Percentiles rank a stretch among this genome's conserved stretches.
Conservation (phyloP, 2,888 invertebrate species). For the Cremastobaeus sp. region DNA sequence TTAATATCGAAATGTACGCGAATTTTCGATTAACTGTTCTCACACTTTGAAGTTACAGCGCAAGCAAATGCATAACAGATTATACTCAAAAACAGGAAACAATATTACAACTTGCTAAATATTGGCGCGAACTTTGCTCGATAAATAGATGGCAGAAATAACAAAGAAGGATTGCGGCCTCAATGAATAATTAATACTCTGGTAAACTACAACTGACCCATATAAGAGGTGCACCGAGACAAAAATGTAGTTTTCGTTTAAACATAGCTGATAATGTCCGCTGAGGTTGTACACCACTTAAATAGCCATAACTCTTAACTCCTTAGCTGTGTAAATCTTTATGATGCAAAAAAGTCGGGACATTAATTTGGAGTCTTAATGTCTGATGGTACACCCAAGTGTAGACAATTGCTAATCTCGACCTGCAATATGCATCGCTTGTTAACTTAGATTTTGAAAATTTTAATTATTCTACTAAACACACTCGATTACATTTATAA, state of each 20-base stretch:
- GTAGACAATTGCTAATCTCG: constrained; percentile 68
- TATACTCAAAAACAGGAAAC: constrained; percentile 28
- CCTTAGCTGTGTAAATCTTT: constrained; percentile 17
- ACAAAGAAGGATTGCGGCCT: too few species aligned
- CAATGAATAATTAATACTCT: too few species aligned
- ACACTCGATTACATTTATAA: too few species aligned
- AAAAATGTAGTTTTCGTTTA: too few species aligned
- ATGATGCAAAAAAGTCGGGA: constrained; percentile 42
- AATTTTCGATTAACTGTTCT: constrained; percentile 21
- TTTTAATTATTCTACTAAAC: too few species aligned
- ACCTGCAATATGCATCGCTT: constrained; percentile 63
- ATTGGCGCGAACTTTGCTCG: constrained; percentile 25
- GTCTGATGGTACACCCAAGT: constrained; percentile 62
- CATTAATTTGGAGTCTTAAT: constrained; percentile 66
- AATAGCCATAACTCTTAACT: too few species aligned
- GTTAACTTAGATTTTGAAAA: constrained; percentile 63
- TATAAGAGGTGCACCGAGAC: too few species aligned
- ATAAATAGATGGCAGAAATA: constrained; percentile 24
- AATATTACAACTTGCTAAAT: constrained; percentile 39
- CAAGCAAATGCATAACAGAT: too few species aligned
- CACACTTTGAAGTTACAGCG: constrained; percentile 20
- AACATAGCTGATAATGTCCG: too few species aligned
- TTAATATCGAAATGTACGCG: too few species aligned
- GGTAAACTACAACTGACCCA: too few species aligned
- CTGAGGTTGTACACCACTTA: too few species aligned